Evolutionary conservation across 2,888 invertebrate species (phyloP).

Genomic region (Diogma glabrata): DNA sequence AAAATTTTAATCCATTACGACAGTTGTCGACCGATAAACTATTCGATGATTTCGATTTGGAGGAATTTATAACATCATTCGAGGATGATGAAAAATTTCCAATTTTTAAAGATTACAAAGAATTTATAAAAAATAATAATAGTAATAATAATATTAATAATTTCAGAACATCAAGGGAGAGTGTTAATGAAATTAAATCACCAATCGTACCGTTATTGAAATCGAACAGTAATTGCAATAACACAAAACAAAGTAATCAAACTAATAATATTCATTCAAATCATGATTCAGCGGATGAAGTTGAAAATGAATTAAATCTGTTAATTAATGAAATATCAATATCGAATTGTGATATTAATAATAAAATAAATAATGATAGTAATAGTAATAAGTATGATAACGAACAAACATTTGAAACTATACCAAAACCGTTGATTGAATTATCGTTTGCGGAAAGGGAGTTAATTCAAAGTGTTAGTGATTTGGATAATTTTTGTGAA

Average conservation of each 20-base stretch:
- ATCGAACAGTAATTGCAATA: no score
- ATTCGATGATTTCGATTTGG: slow-evolving; percentile 49
- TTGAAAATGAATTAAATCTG: slow-evolving; percentile 10
- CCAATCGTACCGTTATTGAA: no score
- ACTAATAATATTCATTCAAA: no score
- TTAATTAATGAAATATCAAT: slow-evolving; percentile 5
- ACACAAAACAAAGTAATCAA: no score
- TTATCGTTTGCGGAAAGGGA: slow-evolving; percentile 11
- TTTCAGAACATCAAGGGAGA: slow-evolving; percentile 8
- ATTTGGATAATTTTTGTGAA: slow-evolving; percentile 12
- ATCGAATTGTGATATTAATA: not conserved
- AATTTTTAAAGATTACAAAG: slow-evolving; percentile 37
- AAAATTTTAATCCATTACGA: slow-evolving; percentile 10
- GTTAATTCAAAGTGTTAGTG: slow-evolving; percentile 12
- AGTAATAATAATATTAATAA: slow-evolving; percentile 3
- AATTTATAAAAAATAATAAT: slow-evolving; percentile 19
- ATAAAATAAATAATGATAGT: not conserved
- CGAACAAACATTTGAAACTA: not conserved
- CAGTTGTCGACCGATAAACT: slow-evolving; percentile 37
- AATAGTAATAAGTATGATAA: slow-evolving; percentile 4
- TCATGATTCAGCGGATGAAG: no score
- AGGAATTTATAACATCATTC: slow-evolving; percentile 56
- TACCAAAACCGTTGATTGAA: not conserved
- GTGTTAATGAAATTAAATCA: not conserved
- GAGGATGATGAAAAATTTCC: slow-evolving; percentile 47